Evolutionary conservation across 2,113 vertebrate species (phyloP).

Genomic region (Spermophilus dauricus): DNA sequence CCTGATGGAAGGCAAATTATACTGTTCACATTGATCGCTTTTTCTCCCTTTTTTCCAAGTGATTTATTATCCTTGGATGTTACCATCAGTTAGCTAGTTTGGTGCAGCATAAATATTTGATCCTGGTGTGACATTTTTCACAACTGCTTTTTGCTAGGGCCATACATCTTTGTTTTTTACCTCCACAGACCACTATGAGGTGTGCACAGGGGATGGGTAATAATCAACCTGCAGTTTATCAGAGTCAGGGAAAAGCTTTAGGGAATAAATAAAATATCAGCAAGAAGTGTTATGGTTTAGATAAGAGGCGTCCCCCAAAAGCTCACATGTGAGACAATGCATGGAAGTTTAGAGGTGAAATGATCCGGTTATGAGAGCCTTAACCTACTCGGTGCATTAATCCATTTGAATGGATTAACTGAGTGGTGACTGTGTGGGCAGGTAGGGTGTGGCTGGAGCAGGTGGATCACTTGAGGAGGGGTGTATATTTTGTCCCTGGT

Average conservation of each 20-base stretch:
- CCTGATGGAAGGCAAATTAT: constrained; percentile 77
- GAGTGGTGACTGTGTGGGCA: too few relatives aligned
- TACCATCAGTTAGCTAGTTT: constrained; percentile 3
- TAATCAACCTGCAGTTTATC: not conserved
- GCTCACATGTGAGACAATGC: too few relatives aligned
- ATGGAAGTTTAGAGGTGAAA: too few relatives aligned
- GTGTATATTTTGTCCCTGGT: too few relatives aligned
- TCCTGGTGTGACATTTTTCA: not conserved
- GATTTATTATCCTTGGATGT: constrained; percentile 65
- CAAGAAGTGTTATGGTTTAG: too few relatives aligned
- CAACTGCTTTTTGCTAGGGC: not conserved
- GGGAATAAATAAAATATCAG: not conserved
- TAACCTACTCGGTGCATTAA: too few relatives aligned
- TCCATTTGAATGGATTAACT: too few relatives aligned
- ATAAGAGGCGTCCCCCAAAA: too few relatives aligned
- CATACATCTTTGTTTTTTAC: not conserved
- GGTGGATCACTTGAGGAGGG: too few relatives aligned
- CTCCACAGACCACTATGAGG: not conserved
- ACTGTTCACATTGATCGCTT: not conserved
- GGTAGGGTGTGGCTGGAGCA: too few relatives aligned
- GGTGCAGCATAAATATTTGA: not conserved
- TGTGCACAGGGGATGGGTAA: not conserved
- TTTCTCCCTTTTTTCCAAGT: not conserved
- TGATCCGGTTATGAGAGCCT: too few relatives aligned
- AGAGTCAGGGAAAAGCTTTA: not conserved